These are phyloP conservation scores for Eupsilia transversa DNA, from an alignment of 2,888 invertebrate species.

Conservation along the genomic window DNA sequence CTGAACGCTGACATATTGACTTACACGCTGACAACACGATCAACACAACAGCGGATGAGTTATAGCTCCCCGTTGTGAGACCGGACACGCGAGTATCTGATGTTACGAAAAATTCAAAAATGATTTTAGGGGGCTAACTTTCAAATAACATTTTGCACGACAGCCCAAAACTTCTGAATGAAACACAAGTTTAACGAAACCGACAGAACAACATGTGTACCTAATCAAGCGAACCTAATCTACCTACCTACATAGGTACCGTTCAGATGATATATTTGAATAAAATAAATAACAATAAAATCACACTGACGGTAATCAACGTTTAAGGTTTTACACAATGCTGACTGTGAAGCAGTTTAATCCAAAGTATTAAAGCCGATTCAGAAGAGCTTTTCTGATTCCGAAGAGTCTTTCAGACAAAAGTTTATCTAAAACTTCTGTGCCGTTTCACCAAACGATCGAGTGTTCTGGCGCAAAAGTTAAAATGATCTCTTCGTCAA, in stretches of 20 bases:
- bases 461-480: slow-evolving; percentile 36
- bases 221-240: background rate
- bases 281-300: background rate
- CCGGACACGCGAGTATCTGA: background rate
- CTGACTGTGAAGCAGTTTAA: slow-evolving; percentile 16
- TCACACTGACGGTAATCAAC: background rate
- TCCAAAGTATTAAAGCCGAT: slow-evolving; percentile 44
- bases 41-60: slow-evolving; percentile 20
- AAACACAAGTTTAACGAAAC: background rate
- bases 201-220: background rate
- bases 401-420: slow-evolving; percentile 17
- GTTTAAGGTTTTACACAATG: slow-evolving; percentile 12
- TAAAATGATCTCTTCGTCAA: slow-evolving; percentile 21
- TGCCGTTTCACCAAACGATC: slow-evolving; percentile 18
- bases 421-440: slow-evolving; percentile 38
- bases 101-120: background rate
- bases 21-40: slow-evolving; percentile 1
- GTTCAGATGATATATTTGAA: background rate
- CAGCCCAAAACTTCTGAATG: background rate
- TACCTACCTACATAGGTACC: background rate
- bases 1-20: slow-evolving; percentile 17
- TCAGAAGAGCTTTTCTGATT: too few species aligned
- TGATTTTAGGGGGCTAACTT: background rate
- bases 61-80: slow-evolving; percentile 5
- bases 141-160: too few species aligned